Evolutionary conservation across 2,888 invertebrate species (phyloP).

Genomic region (Pecten maximus): DNA sequence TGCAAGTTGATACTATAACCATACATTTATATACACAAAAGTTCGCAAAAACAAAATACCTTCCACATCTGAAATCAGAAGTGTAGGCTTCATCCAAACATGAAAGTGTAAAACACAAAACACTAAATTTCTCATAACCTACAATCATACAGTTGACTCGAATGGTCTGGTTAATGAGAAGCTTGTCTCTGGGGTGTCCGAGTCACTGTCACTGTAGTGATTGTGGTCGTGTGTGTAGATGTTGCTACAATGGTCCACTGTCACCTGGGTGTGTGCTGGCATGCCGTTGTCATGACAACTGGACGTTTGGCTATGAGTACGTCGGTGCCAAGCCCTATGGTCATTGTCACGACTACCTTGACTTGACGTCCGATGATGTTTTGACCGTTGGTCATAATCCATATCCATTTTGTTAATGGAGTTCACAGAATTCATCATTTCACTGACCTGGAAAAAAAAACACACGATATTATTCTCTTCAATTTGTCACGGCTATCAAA

Average conservation of each 20-base stretch:
- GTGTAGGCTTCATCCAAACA: too few relatives aligned
- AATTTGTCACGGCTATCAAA: too few relatives aligned
- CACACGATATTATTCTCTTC: too few relatives aligned
- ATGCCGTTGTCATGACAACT: background rate
- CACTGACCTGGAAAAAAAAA: slow-evolving; percentile 63
- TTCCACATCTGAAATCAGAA: background rate
- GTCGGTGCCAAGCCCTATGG: background rate
- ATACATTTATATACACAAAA: background rate
- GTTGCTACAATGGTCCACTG: background rate
- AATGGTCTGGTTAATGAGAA: slow-evolving; percentile 13
- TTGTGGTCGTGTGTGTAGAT: slow-evolving; percentile 24
- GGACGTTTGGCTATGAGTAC: slow-evolving; percentile 5
- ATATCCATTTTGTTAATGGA: slow-evolving; percentile 69
- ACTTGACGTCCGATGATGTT: background rate
- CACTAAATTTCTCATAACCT: background rate
- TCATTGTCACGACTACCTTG: background rate
- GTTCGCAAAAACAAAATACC: background rate
- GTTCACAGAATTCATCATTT: slow-evolving; percentile 67
- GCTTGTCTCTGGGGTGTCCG: background rate
- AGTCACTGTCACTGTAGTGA: slow-evolving; percentile 18
- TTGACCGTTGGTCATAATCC: slow-evolving; percentile 46
- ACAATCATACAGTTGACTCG: background rate
- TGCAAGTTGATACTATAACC: background rate
- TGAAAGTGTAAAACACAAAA: background rate
- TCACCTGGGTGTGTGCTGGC: background rate